Evolutionary conservation across 2,888 invertebrate genomes (phyloP), one percentile per base, ranked within the genome.

Genomic region (Amblyjoppa fuscipennis): DNA sequence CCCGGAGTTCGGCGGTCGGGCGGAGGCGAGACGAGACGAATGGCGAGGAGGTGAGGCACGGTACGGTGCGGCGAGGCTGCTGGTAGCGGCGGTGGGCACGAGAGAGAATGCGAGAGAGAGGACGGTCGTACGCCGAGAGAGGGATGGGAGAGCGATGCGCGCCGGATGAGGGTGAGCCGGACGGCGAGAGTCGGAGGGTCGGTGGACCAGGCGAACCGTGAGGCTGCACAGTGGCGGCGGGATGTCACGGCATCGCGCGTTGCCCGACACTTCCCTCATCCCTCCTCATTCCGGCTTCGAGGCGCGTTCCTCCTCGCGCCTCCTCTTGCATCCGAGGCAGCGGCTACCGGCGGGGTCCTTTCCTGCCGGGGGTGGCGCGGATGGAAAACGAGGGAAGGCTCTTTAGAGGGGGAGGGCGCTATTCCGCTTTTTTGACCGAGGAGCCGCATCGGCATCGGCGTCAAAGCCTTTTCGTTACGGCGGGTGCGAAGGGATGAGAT

Each of bases 231-330:
- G 88, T 84, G 84, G 88, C 85, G 90, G 88, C 90, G 90, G 90
- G 90, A 91, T 92, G 92, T 92, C 92, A 92, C 92, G 91, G 90
- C 89, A 91, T 91, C 91, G 90, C 92, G 90, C 91, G 90, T 91
- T 91, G 86, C 89, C 88, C 91, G 89, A 91, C 91, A 90, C 90
- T 89, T 64, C 89, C 83, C 89, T 85, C 75, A 56, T 74, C 71
- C 73, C 74, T 71, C 79, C 75, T 68, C 85, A 76, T 76, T 71
- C 53, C 81, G 49, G 80, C 61, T 45, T 64, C 38, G 45, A 41
- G 31, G 16, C 56, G 66, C 34, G 69, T 68, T 51, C 61, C n/a
- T 56, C 45, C 41, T 56, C 68, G 13, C 13, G 13, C 56, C 25
- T 59, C 16, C 45, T 25, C n/a, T 31, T 53, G 56, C 25, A 16